Evolutionary conservation across 2,888 invertebrate species (phyloP), one percentile per base, ranked within the genome.

Genomic region (Epirrhoe tristata): DNA sequence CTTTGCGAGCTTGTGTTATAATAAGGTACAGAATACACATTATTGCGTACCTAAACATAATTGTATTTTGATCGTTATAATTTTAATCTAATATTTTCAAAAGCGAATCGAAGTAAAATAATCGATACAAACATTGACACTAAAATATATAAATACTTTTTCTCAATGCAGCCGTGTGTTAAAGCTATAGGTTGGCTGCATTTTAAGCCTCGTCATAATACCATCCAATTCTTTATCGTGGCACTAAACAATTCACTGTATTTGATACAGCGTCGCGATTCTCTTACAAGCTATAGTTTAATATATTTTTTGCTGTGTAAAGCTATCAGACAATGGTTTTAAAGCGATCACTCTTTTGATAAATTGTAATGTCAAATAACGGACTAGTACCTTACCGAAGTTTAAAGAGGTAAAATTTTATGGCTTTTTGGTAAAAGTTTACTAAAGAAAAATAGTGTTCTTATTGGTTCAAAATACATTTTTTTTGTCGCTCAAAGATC

Each of bases 231-330:
- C 46, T 56, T 63, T 55, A 51, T 80, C 80, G 89, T 92, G 92
- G 92, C 92, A 92, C 90, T 86, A 82, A 81, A 77, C 75, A 77
- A 81, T 72, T 75, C 71, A 82, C 91, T 87, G 92, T 89, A 93
- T 91, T 84, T 82, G 10, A 93, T 92, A 92, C 92, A 90, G 90
- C 77, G 76, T 83, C 86, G 83, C 84, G 88, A 85, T 86, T 85
- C 81, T 82, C 90, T 91, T 92, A 92, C n/a, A 91, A 90, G 88
- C 92, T 92, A 84, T 84, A 80, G 74, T 82, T 85, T 88, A 89
- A 89, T 89, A 89, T 89, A 86, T 83, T 69, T 58, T 24, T 52
- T 55, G 54, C 39, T 58, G 58, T 63, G 16, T 58, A 39, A 39
- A 62, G 54, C 17, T 60, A 61, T 68, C 12, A 58, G 48, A 59